phyloP scores from a whole-genome alignment of 2,113 vertebrate species.

The Athene noctua region DNA sequence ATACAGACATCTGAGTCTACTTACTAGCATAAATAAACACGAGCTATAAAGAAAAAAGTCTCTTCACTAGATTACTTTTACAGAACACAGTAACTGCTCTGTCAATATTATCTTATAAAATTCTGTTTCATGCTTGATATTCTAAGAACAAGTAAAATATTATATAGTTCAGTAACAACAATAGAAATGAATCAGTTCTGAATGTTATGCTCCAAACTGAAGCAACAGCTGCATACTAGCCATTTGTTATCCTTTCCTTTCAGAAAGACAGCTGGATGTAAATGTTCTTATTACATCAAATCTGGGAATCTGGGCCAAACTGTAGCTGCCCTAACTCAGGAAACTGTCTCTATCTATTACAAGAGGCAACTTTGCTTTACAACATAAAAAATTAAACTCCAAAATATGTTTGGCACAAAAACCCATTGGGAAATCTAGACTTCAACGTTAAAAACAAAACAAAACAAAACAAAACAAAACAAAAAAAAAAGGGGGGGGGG shows the following conservation, averaged over 20 bases:
- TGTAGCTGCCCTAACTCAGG: accelerated
- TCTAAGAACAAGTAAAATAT: not conserved
- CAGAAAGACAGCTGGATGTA: not conserved
- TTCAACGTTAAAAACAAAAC: not conserved
- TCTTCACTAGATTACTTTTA: not conserved
- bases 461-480: not conserved
- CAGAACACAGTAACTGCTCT: not conserved
- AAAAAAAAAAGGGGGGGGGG: not conserved
- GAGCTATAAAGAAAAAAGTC: not conserved
- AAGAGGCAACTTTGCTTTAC: not conserved
- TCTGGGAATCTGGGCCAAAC: not conserved
- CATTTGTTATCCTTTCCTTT: not conserved
- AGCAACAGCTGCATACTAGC: accelerated
- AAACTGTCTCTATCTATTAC: not conserved
- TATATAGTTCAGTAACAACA: not conserved
- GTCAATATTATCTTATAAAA: not conserved
- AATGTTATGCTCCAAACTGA: not conserved
- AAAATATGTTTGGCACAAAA: not conserved
- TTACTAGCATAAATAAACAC: slow-evolving; percentile 22
- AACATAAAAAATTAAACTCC: not conserved
- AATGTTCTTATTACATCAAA: not conserved
- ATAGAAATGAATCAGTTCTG: not conserved
- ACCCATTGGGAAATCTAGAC: not conserved
- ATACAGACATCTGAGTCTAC: slow-evolving; percentile 6
- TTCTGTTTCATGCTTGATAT: not conserved